Evolutionary conservation across 2,113 vertebrate species (phyloP).

Genomic region (Ibidorhyncha struthersii): DNA sequence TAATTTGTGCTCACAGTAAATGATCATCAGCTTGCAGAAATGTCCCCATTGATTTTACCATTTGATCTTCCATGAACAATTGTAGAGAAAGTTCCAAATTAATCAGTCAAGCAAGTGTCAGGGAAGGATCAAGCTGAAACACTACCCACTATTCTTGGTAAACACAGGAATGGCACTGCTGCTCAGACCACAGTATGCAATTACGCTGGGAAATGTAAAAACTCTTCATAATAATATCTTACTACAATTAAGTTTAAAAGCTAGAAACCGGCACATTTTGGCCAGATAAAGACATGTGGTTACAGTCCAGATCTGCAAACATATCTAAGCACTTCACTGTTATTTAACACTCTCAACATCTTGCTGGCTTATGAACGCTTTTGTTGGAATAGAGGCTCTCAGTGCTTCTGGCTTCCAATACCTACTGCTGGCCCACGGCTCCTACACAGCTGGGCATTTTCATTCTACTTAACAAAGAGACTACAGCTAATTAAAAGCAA

Average conservation of each 20-base stretch:
- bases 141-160: neutral
- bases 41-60: neutral
- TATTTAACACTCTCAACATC: neutral
- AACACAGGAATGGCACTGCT: neutral
- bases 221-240: neutral
- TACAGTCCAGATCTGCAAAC: neutral
- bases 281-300: neutral
- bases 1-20: neutral
- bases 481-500: slow-evolving; percentile 39
- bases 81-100: neutral
- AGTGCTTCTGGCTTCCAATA: neutral
- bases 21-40: neutral
- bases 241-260: neutral
- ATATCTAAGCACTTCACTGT: neutral
- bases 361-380: neutral
- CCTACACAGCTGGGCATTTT: slow-evolving; percentile 14
- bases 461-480: slow-evolving; percentile 13
- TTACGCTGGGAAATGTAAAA: neutral
- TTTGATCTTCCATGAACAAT: neutral
- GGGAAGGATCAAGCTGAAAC: neutral
- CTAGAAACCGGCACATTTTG: neutral
- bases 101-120: neutral
- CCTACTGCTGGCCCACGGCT: neutral
- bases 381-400: neutral
- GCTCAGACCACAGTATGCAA: neutral